phyloP scores from a whole-genome alignment of 2,797 vertebrate genomes.

The Neostethus bicornis region DNA sequence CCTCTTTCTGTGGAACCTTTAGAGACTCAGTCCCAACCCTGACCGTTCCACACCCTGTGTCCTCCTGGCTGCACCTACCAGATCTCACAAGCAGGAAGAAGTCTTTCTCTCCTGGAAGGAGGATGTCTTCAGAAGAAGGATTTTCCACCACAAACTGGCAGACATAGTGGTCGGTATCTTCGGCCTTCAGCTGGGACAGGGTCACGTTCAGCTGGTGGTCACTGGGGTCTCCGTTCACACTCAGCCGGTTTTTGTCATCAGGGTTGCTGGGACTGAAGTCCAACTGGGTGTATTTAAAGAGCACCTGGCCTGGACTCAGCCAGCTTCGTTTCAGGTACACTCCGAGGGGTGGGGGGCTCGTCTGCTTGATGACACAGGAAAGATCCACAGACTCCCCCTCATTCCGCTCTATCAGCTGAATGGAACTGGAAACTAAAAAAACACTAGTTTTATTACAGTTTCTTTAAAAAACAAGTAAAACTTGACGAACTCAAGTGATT shows the following conservation, averaged over 20 bases:
- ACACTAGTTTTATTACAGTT: no score
- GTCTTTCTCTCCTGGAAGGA: constrained; percentile 20
- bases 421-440: constrained; percentile 47
- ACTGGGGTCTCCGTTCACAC: constrained; percentile 36
- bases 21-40: no score
- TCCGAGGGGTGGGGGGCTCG: background rate
- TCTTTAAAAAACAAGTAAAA: no score
- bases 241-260: constrained; percentile 18
- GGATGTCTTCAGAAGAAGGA: accelerated
- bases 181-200: constrained; percentile 56
- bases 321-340: constrained; percentile 67
- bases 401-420: constrained; percentile 52
- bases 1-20: no score
- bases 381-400: constrained; percentile 64
- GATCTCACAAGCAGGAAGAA: constrained; percentile 69
- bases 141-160: constrained; percentile 61
- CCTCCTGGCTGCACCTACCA: no score
- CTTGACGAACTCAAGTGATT: no score
- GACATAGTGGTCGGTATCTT: constrained; percentile 72
- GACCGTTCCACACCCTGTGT: no score
- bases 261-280: accelerated
- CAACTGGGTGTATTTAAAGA: constrained; percentile 13
- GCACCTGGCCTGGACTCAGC: background rate
- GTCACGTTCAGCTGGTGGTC: constrained; percentile 52
- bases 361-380: constrained; percentile 34